These are phyloP conservation scores for Cinara cedri DNA, from an alignment of 2,888 invertebrate species.

Conservation along the genomic window DNA sequence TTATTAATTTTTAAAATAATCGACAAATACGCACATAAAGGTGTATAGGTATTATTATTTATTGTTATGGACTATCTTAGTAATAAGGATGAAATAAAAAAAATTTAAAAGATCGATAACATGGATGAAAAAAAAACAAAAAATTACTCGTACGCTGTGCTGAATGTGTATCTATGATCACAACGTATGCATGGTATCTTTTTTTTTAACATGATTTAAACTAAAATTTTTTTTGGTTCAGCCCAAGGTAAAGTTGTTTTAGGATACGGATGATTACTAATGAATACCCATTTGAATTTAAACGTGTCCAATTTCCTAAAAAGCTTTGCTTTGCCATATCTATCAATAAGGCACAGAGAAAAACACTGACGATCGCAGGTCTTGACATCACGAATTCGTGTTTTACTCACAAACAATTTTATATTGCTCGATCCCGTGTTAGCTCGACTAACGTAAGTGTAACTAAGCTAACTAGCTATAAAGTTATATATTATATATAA, in stretches of 20 bases:
- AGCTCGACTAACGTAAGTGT: neutral
- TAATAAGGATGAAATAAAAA: too few relatives aligned
- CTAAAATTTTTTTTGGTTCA: neutral
- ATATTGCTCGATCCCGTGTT: neutral
- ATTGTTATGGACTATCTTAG: too few relatives aligned
- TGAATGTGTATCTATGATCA: too few relatives aligned
- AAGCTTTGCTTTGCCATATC: neutral
- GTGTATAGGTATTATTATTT: too few relatives aligned
- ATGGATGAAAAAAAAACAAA: too few relatives aligned
- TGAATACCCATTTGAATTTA: slow-evolving; percentile 4
- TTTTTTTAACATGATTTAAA: neutral
- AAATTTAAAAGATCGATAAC: too few relatives aligned
- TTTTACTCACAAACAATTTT: neutral
- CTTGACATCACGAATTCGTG: neutral
- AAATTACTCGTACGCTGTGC: too few relatives aligned
- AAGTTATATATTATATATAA: slow-evolving; percentile 5
- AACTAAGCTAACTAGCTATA: too few relatives aligned
- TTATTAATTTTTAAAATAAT: too few relatives aligned
- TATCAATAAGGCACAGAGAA: neutral
- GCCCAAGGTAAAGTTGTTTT: neutral
- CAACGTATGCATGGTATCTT: too few relatives aligned
- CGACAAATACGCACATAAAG: too few relatives aligned
- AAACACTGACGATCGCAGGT: neutral
- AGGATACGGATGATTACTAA: neutral
- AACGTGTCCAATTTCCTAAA: neutral